Evolutionary conservation across 2,888 invertebrate species (phyloP).

Genomic region (Epirrhoe alternata): DNA sequence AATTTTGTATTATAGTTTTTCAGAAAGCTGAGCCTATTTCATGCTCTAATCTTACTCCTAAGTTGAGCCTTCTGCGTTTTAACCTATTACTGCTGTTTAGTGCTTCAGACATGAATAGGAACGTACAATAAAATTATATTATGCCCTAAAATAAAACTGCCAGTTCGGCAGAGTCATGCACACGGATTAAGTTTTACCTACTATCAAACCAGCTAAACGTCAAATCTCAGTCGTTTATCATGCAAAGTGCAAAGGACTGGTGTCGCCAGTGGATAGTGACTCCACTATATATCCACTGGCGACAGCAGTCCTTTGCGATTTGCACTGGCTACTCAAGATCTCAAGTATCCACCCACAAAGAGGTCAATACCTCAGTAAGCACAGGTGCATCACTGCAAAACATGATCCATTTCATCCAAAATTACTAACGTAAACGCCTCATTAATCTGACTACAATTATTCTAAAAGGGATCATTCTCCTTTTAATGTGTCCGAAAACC

Average conservation of each 20-base stretch:
- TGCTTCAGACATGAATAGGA: too few species aligned
- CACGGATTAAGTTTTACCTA: too few species aligned
- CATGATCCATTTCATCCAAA: neutral
- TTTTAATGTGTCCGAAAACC: conserved; percentile 7
- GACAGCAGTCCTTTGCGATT: too few species aligned
- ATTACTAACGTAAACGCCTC: neutral
- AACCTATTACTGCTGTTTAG: too few species aligned
- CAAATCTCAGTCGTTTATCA: conserved; percentile 15
- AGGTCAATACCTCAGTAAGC: neutral
- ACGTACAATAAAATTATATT: too few species aligned
- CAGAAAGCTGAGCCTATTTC: too few species aligned
- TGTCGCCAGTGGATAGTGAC: conserved; percentile 9
- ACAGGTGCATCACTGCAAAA: neutral
- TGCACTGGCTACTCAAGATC: conserved; percentile 6
- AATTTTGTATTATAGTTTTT: too few species aligned
- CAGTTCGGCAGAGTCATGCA: too few species aligned
- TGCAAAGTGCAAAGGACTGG: conserved; percentile 31
- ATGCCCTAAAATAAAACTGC: too few species aligned
- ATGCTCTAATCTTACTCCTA: too few species aligned
- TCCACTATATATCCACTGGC: neutral
- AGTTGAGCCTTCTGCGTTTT: too few species aligned
- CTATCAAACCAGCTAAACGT: too few species aligned
- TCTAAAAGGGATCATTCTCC: neutral
- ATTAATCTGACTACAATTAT: conserved; percentile 3
- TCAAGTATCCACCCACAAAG: neutral